These are phyloP conservation scores for Pycnonotus jocosus DNA, from an alignment of 2,113 vertebrate species.

Conservation along the genomic window DNA sequence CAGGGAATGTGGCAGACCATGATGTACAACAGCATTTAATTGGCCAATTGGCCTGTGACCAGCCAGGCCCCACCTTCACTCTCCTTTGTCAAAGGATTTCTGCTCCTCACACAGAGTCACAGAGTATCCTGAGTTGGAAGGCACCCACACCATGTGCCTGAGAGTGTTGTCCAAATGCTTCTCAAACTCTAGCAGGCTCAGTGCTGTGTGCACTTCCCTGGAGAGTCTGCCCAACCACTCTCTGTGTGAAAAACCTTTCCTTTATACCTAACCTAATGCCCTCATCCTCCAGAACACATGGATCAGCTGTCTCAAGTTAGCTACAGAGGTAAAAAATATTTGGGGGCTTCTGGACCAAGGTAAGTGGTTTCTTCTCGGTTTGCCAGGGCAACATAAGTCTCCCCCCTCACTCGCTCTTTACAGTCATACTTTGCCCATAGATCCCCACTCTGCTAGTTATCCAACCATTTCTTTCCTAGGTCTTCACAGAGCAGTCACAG, in stretches of 20 bases:
- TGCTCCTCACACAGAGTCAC: not conserved
- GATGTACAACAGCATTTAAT: not conserved
- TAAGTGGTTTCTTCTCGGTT: not conserved
- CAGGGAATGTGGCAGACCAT: not conserved
- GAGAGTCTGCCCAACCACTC: not conserved
- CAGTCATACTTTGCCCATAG: not conserved
- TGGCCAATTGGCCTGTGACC: not conserved
- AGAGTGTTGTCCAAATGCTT: not conserved
- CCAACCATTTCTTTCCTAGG: not conserved
- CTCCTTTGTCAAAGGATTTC: not conserved
- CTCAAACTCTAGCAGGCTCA: not conserved
- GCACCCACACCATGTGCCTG: not conserved
- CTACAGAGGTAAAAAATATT: not conserved
- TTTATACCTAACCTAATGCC: not conserved
- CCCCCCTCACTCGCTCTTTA: not conserved
- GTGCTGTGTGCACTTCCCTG: no score
- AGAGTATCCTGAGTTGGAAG: not conserved
- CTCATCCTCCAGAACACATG: accelerated
- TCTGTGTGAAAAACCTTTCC: not conserved
- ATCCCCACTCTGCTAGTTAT: not conserved
- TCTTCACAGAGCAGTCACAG: not conserved
- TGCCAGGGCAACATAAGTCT: not conserved
- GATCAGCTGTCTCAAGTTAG: not conserved
- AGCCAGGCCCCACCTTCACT: not conserved
- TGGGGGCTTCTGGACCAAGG: not conserved